Conservation (phyloP, 1,140 invertebrate genomes). For the Zophobas atratus region DNA sequence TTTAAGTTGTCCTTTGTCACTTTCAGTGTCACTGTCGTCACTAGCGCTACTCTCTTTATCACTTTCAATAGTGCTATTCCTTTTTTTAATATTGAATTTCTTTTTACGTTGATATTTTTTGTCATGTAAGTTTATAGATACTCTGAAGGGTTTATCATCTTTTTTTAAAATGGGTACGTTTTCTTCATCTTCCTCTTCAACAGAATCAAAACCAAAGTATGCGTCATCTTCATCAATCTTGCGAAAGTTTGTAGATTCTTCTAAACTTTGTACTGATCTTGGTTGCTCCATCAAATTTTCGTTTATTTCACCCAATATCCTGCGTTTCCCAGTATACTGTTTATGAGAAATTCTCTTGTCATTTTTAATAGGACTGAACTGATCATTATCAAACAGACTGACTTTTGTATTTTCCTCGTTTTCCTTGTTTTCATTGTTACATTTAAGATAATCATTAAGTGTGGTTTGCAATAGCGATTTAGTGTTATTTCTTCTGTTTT, state of each 20-base stretch:
- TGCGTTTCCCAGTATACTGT: conserved; percentile 19
- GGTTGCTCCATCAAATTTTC: conserved; percentile 5
- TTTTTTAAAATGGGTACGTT: conserved; percentile 3
- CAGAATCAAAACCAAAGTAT: conserved; percentile 52
- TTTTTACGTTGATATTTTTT: conserved; percentile 25
- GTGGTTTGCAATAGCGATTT: conserved; percentile 32
- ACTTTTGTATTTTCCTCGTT: conserved; percentile 17
- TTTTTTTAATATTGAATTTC: conserved; percentile 12
- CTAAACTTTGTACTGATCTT: not conserved
- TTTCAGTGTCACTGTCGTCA: conserved; percentile 10
- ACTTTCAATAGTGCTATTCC: not conserved
- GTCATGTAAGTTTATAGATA: conserved; percentile 7
- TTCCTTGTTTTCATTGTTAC: conserved; percentile 49
- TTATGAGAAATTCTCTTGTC: not conserved
- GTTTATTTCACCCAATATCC: conserved; percentile 41
- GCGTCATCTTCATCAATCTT: conserved; percentile 3
- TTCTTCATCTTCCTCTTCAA: not conserved
- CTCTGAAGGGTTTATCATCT: conserved; percentile 17
- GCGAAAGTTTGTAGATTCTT: conserved; percentile 1
- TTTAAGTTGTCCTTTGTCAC: conserved; percentile 31
- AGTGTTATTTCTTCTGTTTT: not conserved
- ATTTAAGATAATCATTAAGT: conserved; percentile 48
- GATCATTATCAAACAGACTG: conserved; percentile 53
- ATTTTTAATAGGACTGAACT: conserved; percentile 52
- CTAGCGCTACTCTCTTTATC: conserved; percentile 11